Percentiles rank a stretch among this genome's conserved stretches.
Conservation (phyloP, 2,113 vertebrate genomes). For the Petaurus breviceps region DNA sequence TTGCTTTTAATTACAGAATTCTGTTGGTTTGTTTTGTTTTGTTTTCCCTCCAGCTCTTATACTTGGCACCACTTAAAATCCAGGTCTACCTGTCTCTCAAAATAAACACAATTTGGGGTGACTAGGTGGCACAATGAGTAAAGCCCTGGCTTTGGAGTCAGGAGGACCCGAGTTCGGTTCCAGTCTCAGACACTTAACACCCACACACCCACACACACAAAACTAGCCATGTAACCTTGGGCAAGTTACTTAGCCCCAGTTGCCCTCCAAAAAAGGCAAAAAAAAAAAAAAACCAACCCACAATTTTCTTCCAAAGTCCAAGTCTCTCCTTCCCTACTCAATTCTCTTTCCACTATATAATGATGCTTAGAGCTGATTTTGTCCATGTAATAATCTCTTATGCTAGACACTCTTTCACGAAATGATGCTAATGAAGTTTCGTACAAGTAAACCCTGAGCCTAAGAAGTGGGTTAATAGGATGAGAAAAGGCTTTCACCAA, state of each 20-base stretch:
- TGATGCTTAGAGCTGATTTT: not conserved
- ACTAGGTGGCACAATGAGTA: too few species aligned
- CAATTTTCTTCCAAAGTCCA: not conserved
- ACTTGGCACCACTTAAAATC: not conserved
- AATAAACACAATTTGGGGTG: too few species aligned
- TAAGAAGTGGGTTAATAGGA: not conserved
- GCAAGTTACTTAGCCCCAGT: too few species aligned
- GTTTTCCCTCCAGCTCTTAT: not conserved
- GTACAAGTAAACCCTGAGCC: not conserved
- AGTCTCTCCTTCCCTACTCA: not conserved
- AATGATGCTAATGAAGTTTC: not conserved
- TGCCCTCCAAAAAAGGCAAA: too few species aligned
- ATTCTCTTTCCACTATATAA: not conserved
- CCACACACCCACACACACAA: too few species aligned
- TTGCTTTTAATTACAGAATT: not conserved
- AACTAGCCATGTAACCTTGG: too few species aligned
- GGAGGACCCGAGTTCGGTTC: too few species aligned
- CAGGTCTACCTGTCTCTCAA: not conserved
- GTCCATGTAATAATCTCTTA: not conserved
- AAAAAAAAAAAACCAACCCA: too few species aligned
- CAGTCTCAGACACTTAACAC: too few species aligned
- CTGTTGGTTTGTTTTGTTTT: not conserved
- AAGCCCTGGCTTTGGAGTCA: too few species aligned
- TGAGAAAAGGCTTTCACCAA: not conserved
- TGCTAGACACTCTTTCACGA: not conserved